Percentiles rank a stretch among this genome's conserved stretches.
phyloP scores from a whole-genome alignment of 1,140 invertebrate genomes.

The Camponotus pennsylvanicus region DNA sequence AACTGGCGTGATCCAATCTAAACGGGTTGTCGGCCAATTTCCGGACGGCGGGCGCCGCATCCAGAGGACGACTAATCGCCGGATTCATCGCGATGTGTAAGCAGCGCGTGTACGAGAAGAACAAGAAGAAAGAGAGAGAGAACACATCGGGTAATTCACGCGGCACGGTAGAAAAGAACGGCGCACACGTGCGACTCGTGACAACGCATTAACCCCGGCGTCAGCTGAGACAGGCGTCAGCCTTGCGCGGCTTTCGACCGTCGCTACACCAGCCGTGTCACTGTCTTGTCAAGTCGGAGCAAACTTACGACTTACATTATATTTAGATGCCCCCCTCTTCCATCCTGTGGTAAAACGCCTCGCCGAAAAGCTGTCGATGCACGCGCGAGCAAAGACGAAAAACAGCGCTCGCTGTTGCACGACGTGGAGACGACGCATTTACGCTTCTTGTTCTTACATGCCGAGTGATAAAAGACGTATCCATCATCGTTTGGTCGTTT shows the following conservation, averaged over 20 bases:
- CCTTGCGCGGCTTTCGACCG: slow-evolving; percentile 57
- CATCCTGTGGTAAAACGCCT: slow-evolving; percentile 15
- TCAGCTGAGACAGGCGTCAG: slow-evolving; percentile 70
- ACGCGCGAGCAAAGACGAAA: background rate
- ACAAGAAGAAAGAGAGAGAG: background rate
- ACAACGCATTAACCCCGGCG: slow-evolving; percentile 79
- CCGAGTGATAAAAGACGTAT: slow-evolving; percentile 5
- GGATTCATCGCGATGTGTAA: slow-evolving; percentile 52
- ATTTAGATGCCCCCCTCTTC: slow-evolving; percentile 73
- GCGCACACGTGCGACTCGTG: slow-evolving; percentile 73
- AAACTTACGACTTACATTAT: slow-evolving; percentile 72
- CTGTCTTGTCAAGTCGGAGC: slow-evolving; percentile 73
- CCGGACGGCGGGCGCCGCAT: slow-evolving; percentile 38
- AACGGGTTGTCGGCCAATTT: slow-evolving; percentile 51
- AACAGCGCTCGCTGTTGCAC: background rate
- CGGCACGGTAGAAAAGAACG: slow-evolving; percentile 25
- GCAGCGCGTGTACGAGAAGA: slow-evolving; percentile 10
- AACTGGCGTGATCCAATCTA: slow-evolving; percentile 18
- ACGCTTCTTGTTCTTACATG: background rate
- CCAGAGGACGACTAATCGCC: slow-evolving; percentile 55
- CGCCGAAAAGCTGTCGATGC: slow-evolving; percentile 64
- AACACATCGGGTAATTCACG: background rate
- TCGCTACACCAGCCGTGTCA: slow-evolving; percentile 67
- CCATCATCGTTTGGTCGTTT: slow-evolving; percentile 14
- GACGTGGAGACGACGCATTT: slow-evolving; percentile 4